Evolutionary conservation across 2,113 vertebrate genomes (phyloP).

Genomic region (Oceanodroma tethys): DNA sequence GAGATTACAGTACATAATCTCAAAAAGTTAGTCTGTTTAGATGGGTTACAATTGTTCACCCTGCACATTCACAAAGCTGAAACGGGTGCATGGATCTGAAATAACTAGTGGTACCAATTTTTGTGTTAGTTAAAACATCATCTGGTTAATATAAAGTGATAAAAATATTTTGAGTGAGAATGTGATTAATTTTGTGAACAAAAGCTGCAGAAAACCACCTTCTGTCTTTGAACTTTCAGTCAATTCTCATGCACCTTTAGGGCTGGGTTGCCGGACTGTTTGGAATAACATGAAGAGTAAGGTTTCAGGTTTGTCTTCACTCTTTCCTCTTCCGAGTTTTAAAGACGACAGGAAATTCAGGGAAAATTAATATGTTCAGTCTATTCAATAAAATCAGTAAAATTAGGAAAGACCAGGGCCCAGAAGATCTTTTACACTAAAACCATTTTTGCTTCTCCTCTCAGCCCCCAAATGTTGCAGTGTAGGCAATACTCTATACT

Average conservation of each 20-base stretch:
- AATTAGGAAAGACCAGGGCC: not conserved
- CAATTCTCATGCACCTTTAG: not conserved
- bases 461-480: not conserved
- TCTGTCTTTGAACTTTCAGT: not conserved
- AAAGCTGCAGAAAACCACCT: not conserved
- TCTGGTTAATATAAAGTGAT: not conserved
- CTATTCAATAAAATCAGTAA: not conserved
- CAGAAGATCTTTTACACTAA: not conserved
- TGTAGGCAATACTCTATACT: not conserved
- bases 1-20: not conserved
- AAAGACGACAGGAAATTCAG: not conserved
- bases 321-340: not conserved
- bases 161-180: not conserved
- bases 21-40: not conserved
- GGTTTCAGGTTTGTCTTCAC: not conserved
- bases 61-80: not conserved
- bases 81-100: not conserved
- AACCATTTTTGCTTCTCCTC: not conserved
- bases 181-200: not conserved
- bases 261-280: not conserved
- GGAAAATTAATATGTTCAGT: not conserved
- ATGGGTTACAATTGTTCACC: not conserved
- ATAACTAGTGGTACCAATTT: not conserved
- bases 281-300: not conserved
- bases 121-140: not conserved